Evolutionary conservation across 2,888 invertebrate species (phyloP).

Genomic region (Agapostemon virescens): DNA sequence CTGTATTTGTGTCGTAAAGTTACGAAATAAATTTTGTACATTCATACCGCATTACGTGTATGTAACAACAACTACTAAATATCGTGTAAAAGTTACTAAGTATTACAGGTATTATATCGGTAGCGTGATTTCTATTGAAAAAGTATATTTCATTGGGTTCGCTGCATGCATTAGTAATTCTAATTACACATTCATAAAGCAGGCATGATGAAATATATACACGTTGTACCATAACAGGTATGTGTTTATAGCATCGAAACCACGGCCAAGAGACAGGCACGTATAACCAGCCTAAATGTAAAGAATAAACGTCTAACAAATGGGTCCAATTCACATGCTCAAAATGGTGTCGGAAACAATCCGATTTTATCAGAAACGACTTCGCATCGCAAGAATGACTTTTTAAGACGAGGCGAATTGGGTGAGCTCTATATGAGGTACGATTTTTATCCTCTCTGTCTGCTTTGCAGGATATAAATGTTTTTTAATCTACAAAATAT

Average conservation of each 20-base stretch:
- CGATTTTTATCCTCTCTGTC: conserved; percentile 75
- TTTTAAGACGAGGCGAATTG: conserved; percentile 80
- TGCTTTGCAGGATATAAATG: conserved; percentile 64
- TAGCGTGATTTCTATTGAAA: conserved; percentile 17
- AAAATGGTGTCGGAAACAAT: conserved; percentile 74
- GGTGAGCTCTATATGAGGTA: conserved; percentile 81
- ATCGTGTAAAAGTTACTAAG: neutral
- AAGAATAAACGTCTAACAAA: conserved; percentile 78
- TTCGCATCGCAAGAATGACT: conserved; percentile 78
- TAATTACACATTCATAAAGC: conserved; percentile 53
- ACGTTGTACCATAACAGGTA: conserved; percentile 72
- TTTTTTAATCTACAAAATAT: conserved; percentile 27
- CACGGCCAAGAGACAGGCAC: conserved; percentile 76
- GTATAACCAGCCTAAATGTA: conserved; percentile 77
- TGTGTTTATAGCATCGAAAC: conserved; percentile 79
- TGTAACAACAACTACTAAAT: neutral
- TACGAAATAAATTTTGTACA: neutral
- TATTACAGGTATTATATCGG: conserved; percentile 6
- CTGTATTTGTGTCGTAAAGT: neutral
- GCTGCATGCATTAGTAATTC: conserved; percentile 43
- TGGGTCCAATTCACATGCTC: conserved; percentile 76
- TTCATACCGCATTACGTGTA: neutral
- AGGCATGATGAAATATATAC: conserved; percentile 57
- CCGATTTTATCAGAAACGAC: conserved; percentile 75
- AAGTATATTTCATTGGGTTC: conserved; percentile 25